phyloP scores from a whole-genome alignment of 2,888 invertebrate species.

The Eristalis tenax region DNA sequence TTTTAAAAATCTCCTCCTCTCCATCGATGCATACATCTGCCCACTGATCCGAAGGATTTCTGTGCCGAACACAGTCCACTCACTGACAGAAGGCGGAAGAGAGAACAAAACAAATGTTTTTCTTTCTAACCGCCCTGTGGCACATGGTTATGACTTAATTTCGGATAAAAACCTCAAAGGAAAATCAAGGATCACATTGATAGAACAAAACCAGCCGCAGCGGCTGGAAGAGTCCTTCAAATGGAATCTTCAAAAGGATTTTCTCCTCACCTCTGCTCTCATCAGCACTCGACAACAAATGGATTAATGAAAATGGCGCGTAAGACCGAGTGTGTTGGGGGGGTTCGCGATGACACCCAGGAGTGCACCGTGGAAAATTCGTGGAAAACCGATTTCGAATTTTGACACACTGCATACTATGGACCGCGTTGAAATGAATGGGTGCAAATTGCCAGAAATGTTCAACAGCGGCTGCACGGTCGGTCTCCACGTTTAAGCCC shows the following conservation, averaged over 20 bases:
- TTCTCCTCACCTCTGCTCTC: conserved; percentile 10
- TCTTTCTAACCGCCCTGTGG: conserved; percentile 20
- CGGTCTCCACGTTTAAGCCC: background rate
- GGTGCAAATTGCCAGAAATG: conserved; percentile 57
- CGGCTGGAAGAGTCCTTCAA: conserved; percentile 24
- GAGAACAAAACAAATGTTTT: conserved; percentile 14
- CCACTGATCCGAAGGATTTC: conserved; percentile 53
- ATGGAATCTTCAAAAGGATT: conserved; percentile 60
- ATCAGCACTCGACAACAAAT: conserved; percentile 50
- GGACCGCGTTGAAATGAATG: conserved; percentile 9
- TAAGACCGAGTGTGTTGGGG: background rate
- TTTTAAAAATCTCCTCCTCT: conserved; percentile 45
- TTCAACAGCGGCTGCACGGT: conserved; percentile 43
- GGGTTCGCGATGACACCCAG: conserved; percentile 19
- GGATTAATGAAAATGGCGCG: conserved; percentile 48
- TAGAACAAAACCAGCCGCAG: background rate
- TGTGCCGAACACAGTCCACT: conserved; percentile 29
- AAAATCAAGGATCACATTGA: background rate
- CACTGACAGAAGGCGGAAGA: conserved; percentile 1
- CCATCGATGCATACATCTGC: too few relatives aligned
- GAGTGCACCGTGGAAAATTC: conserved; percentile 19
- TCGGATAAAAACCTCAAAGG: conserved; percentile 47
- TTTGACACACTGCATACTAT: conserved; percentile 28
- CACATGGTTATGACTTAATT: conserved; percentile 60
- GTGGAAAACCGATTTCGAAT: conserved; percentile 1